These are phyloP conservation scores for Antheraea yamamai DNA, from an alignment of 2,888 invertebrate genomes.

Conservation along the genomic window DNA sequence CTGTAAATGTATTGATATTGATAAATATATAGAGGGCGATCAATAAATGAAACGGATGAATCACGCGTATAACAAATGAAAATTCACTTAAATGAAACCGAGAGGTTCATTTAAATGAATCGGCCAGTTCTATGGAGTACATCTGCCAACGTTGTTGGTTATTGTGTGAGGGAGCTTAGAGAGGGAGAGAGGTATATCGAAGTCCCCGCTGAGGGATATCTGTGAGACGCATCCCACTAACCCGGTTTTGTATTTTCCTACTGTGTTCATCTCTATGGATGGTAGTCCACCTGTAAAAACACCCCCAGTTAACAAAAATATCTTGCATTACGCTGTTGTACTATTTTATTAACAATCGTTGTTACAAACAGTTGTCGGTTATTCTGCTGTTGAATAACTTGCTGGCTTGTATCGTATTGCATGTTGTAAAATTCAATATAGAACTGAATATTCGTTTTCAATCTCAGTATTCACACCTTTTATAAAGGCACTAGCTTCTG, in stretches of 20 bases:
- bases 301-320: slow-evolving; percentile 16
- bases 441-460: too few species aligned
- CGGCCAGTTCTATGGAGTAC: slow-evolving; percentile 59
- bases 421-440: too few species aligned
- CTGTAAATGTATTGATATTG: too few species aligned
- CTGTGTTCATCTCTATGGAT: slow-evolving; percentile 86
- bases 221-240: slow-evolving; percentile 92
- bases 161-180: slow-evolving; percentile 84
- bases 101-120: slow-evolving; percentile 44
- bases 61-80: slow-evolving; percentile 5
- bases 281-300: slow-evolving; percentile 88
- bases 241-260: slow-evolving; percentile 87
- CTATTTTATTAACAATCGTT: too few species aligned
- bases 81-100: slow-evolving; percentile 21
- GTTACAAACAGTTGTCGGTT: too few species aligned
- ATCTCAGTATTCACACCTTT: too few species aligned
- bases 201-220: slow-evolving; percentile 90
- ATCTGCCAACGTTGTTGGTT: slow-evolving; percentile 77
- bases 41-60: slow-evolving; percentile 1
- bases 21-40: background rate
- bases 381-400: too few species aligned
- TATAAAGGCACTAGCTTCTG: too few species aligned
- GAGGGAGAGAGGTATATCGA: slow-evolving; percentile 86
- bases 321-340: too few species aligned
- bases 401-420: too few species aligned